phyloP scores from a whole-genome alignment of 2,797 vertebrate species.

The Pogoniulus pusillus region DNA sequence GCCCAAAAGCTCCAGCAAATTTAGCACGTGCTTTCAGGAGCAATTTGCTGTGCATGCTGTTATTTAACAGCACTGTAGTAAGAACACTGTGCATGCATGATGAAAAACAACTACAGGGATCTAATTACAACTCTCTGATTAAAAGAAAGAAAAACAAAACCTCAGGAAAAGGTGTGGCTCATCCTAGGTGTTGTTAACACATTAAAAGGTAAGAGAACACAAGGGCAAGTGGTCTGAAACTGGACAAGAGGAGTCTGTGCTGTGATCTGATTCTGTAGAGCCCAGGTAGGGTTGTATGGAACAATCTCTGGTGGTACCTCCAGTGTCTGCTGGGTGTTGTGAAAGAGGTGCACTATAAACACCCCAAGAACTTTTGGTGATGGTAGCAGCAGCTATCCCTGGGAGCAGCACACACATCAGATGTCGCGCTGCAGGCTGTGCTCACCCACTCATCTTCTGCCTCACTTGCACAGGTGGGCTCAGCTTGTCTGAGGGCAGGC shows the following conservation, averaged over 20 bases:
- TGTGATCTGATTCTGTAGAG: neutral
- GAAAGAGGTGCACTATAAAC: constrained; percentile 30
- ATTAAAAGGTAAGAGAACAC: neutral
- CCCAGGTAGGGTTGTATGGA: neutral
- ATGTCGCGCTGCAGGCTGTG: neutral
- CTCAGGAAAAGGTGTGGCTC: neutral
- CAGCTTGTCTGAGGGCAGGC: neutral
- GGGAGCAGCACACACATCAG: neutral
- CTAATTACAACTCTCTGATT: neutral
- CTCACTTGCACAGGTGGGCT: neutral
- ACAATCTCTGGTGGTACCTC: neutral
- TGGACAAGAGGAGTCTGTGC: rapidly evolving
- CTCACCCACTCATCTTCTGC: rapidly evolving
- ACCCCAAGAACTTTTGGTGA: neutral
- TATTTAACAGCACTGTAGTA: constrained; percentile 16
- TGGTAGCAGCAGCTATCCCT: neutral
- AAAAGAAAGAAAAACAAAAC: neutral
- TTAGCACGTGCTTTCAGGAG: constrained; percentile 27
- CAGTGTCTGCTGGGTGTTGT: neutral
- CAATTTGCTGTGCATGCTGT: neutral
- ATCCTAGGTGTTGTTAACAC: neutral
- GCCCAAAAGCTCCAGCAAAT: constrained; percentile 42
- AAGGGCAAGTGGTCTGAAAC: neutral
- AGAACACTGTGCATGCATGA: neutral
- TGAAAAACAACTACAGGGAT: neutral